These are phyloP conservation scores for Cheilosia soror DNA, from an alignment of 2,888 invertebrate genomes.

Conservation along the genomic window DNA sequence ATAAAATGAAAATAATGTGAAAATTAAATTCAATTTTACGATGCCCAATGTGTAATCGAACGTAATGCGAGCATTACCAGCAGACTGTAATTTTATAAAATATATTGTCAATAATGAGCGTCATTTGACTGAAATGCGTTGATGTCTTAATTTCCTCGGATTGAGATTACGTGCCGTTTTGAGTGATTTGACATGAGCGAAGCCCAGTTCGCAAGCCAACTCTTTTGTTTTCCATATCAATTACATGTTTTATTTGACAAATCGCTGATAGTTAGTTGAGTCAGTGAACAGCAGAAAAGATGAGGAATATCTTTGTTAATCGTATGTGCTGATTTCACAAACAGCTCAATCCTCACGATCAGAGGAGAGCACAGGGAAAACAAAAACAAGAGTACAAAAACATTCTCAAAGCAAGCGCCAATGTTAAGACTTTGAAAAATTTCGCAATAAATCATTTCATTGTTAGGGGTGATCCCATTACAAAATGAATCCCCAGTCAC, in stretches of 20 bases:
- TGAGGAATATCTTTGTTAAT: constrained; percentile 58
- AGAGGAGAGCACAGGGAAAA: constrained; percentile 35
- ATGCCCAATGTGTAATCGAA: constrained; percentile 70
- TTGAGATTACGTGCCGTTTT: constrained; percentile 52
- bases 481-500: constrained; percentile 76
- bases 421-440: constrained; percentile 76
- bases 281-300: constrained; percentile 30
- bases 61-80: constrained; percentile 71
- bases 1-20: constrained; percentile 74
- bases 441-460: constrained; percentile 76
- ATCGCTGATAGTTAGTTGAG: constrained; percentile 58
- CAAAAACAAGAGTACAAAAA: constrained; percentile 57
- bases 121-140: constrained; percentile 66
- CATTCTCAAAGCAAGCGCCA: constrained; percentile 69
- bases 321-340: constrained; percentile 75
- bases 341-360: constrained; percentile 74
- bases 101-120: constrained; percentile 70
- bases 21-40: constrained; percentile 75
- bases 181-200: constrained; percentile 41
- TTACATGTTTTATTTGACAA: constrained; percentile 59
- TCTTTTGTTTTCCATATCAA: constrained; percentile 49
- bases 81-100: constrained; percentile 68
- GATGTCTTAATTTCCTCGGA: constrained; percentile 70
- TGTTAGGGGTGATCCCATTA: constrained; percentile 77
- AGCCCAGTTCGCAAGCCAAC: constrained; percentile 50